These are phyloP conservation scores for Papilio protenor DNA, from an alignment of 2,888 invertebrate species.

Conservation along the genomic window DNA sequence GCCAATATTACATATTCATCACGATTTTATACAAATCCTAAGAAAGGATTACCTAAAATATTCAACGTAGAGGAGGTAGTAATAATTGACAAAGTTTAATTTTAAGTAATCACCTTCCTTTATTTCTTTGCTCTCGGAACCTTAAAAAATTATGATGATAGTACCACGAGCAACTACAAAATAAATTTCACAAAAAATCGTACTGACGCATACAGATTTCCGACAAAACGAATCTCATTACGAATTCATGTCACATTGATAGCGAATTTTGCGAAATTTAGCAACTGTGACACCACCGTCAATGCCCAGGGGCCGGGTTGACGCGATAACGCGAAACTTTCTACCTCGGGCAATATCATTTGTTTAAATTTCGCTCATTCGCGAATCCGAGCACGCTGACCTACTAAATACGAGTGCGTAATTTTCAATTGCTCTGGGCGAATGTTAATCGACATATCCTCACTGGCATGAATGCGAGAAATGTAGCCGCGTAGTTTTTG, in stretches of 20 bases:
- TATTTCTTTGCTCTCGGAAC: neutral
- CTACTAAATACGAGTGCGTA: slow-evolving; percentile 37
- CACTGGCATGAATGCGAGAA: slow-evolving; percentile 11
- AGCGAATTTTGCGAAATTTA: slow-evolving; percentile 54
- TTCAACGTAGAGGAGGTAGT: neutral
- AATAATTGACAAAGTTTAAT: neutral
- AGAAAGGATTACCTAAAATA: neutral
- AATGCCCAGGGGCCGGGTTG: slow-evolving; percentile 62
- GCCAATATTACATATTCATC: neutral
- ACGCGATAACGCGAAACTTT: slow-evolving; percentile 59
- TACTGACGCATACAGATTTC: neutral
- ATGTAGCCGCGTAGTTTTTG: neutral
- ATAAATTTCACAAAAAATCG: neutral
- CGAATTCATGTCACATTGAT: slow-evolving; percentile 23
- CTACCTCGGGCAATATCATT: slow-evolving; percentile 67
- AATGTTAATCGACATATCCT: slow-evolving; percentile 31
- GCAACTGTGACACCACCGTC: slow-evolving; percentile 65
- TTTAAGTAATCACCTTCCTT: neutral
- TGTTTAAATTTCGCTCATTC: slow-evolving; percentile 66
- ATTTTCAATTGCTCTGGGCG: slow-evolving; percentile 30
- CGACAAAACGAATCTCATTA: slow-evolving; percentile 22
- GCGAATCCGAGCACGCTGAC: slow-evolving; percentile 53
- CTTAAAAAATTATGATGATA: neutral
- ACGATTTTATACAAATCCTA: too few species aligned
- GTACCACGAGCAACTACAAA: neutral